Evolutionary conservation across 2,113 vertebrate species (phyloP), one percentile per base, ranked within the genome.

Genomic region (Gasterosteus nipponicus): DNA sequence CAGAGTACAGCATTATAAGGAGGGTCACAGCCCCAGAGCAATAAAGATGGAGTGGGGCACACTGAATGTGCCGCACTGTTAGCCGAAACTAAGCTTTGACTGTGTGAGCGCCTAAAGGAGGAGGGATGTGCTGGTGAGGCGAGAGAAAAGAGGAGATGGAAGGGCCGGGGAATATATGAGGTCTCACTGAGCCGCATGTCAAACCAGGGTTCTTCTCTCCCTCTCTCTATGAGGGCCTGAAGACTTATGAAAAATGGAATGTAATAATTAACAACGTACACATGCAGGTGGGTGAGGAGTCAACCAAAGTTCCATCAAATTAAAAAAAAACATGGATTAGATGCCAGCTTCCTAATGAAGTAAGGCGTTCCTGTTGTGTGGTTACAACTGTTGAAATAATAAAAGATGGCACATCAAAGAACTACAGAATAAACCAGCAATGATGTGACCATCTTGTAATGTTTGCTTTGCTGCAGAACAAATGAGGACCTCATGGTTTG

Each of bases 201-300:
- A 90, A 89, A 84, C 88, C 22, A 22, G 60, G 56, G 77, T 75
- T 51, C 62, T 62, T 14, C 49, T 65, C 44, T 44, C 14, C 8
- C 54, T 56, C 41, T 64, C 73, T 47, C 51, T 26, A 26, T 26
- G 22, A 26, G 22, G 22, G 22, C 22, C 22, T 26, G 22, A 26
- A 26, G 22, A 26, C 22, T 26, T 26, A 26, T 26, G 89, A 86
- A 87, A 88, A 87, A 64, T 11, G 29, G 41, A 81, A 77, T 78
- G 75, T 46, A 84, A 89, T 89, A 83, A 91, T 90, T 89, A 85
- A 85, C 83, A 85, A 53, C 0, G 5, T 80, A 75, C 38, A 64
- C 71, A 73, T 69, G 83, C 80, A 89, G 87, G 87, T 88, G 87
- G 81, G 64, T n/a, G 3, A 67, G 70, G 72, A 85, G 85, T 87